A percentile compares a stretch with the other conserved stretches of the same genome.
Conservation (phyloP, 2,888 invertebrate species). For the Pammene fasciana region DNA sequence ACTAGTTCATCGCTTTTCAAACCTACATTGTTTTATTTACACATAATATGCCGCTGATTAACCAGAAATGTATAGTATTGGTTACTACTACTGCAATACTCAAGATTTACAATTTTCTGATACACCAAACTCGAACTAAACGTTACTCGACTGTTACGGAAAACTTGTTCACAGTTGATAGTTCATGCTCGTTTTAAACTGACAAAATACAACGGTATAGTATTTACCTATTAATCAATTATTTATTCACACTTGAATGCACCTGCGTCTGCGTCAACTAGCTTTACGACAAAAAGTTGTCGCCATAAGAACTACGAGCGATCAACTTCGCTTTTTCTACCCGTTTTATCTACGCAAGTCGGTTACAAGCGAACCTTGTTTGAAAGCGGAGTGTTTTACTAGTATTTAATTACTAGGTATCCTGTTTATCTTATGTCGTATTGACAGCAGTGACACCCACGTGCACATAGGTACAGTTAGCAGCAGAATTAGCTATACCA, state of each 20-base stretch:
- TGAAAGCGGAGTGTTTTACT: conserved; percentile 23
- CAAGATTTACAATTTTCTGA: too few relatives aligned
- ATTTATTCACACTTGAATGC: conserved; percentile 21
- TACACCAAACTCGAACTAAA: too few relatives aligned
- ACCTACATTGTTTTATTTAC: too few relatives aligned
- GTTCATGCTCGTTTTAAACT: neutral
- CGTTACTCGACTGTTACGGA: too few relatives aligned
- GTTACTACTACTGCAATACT: too few relatives aligned
- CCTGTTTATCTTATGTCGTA: neutral
- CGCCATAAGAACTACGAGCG: conserved; percentile 15
- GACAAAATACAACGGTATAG: neutral
- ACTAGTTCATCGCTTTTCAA: too few relatives aligned
- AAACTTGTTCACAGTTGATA: neutral
- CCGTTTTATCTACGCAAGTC: conserved; percentile 7
- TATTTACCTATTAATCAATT: conserved; percentile 12
- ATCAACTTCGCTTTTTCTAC: conserved; percentile 9
- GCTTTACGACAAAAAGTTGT: conserved; percentile 14
- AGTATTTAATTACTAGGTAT: conserved; percentile 14
- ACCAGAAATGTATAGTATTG: too few relatives aligned
- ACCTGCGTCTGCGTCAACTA: conserved; percentile 10
- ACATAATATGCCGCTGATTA: too few relatives aligned
- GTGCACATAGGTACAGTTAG: neutral
- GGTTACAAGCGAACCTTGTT: conserved; percentile 19
- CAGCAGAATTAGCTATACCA: too few relatives aligned
- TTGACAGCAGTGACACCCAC: conserved; percentile 2